phyloP scores from a whole-genome alignment of 2,797 vertebrate species.

The Fistularia commersonii region DNA sequence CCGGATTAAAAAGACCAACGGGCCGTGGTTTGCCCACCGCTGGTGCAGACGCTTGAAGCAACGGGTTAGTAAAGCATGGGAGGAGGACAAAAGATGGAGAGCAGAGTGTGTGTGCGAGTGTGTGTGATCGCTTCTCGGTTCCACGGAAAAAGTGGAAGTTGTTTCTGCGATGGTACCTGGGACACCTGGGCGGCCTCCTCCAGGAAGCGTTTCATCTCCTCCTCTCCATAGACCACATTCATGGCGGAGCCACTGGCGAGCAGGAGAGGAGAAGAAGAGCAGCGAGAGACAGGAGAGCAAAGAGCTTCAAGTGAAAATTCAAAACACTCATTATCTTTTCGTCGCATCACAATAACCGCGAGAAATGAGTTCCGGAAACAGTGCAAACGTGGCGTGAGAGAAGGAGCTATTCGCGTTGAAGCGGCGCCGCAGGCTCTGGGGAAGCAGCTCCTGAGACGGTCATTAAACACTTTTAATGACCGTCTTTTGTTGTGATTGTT shows the following conservation, averaged over 20 bases:
- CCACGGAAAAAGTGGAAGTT: too few species aligned
- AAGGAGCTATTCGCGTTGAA: slow-evolving; percentile 69
- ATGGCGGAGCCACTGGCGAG: slow-evolving; percentile 88
- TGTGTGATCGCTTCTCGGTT: too few species aligned
- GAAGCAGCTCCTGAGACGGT: slow-evolving; percentile 62
- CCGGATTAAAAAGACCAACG: too few species aligned
- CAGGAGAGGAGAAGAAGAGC: slow-evolving; percentile 52
- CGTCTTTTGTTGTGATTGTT: slow-evolving; percentile 53
- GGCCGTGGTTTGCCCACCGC: too few species aligned
- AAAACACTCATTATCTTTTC: slow-evolving; percentile 70
- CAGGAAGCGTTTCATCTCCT: slow-evolving; percentile 94
- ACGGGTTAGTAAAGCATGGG: too few species aligned
- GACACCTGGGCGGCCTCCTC: slow-evolving; percentile 91
- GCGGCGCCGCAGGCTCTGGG: slow-evolving; percentile 65
- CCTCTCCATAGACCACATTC: slow-evolving; percentile 87
- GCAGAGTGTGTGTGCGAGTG: too few species aligned
- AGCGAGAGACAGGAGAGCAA: slow-evolving; percentile 57
- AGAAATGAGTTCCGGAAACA: slow-evolving; percentile 64
- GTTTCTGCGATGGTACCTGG: too few species aligned
- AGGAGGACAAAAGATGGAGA: too few species aligned
- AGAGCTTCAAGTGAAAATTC: slow-evolving; percentile 61
- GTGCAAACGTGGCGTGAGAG: slow-evolving; percentile 45
- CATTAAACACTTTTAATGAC: slow-evolving; percentile 63
- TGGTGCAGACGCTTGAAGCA: too few species aligned
- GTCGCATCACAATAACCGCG: slow-evolving; percentile 68